A percentile compares a stretch with the other conserved stretches of the same genome.
These are phyloP conservation scores for Acanthurus lineatus DNA, from an alignment of 2,797 vertebrate species.

Conservation along the genomic window DNA sequence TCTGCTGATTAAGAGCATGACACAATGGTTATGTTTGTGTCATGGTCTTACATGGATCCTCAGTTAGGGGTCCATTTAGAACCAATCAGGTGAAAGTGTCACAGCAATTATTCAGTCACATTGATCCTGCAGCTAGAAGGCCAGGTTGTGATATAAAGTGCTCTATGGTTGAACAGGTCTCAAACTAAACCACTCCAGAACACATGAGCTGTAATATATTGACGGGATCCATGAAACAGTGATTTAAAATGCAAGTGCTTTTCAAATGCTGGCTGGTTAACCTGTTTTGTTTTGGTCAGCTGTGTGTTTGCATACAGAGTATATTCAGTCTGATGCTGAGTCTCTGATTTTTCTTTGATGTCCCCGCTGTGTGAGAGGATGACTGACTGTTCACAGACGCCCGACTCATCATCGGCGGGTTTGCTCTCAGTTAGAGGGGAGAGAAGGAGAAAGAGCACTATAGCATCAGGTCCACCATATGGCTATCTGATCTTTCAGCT, in stretches of 20 bases:
- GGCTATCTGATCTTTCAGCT: conserved; percentile 71
- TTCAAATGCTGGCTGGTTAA: conserved; percentile 33
- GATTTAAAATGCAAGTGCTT: conserved; percentile 60
- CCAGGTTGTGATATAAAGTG: conserved; percentile 6
- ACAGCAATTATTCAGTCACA: conserved; percentile 17
- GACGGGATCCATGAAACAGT: conserved; percentile 4
- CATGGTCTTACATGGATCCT: too few species aligned
- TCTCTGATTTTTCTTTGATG: conserved; percentile 65
- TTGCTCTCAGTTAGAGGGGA: conserved; percentile 38
- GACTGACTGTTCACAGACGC: conserved; percentile 50
- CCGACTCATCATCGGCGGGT: conserved; percentile 29
- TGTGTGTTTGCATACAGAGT: conserved; percentile 61
- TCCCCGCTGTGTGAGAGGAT: conserved; percentile 36
- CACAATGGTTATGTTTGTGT: too few species aligned
- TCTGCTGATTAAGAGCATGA: too few species aligned
- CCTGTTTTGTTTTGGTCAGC: conserved; percentile 66
- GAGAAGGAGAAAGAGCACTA: conserved; percentile 34
- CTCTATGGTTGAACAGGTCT: conserved; percentile 26
- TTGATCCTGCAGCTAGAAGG: conserved; percentile 40
- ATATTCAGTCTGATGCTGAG: conserved; percentile 42
- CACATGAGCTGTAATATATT: conserved; percentile 14
- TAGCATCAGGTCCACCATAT: conserved; percentile 75
- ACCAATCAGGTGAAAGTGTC: conserved; percentile 19
- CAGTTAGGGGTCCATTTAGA: background rate
- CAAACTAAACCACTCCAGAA: conserved; percentile 27